A percentile compares a stretch with the other conserved stretches of the same genome.
These are phyloP conservation scores for Microctonus brassicae DNA, from an alignment of 2,888 invertebrate species.

Conservation along the genomic window DNA sequence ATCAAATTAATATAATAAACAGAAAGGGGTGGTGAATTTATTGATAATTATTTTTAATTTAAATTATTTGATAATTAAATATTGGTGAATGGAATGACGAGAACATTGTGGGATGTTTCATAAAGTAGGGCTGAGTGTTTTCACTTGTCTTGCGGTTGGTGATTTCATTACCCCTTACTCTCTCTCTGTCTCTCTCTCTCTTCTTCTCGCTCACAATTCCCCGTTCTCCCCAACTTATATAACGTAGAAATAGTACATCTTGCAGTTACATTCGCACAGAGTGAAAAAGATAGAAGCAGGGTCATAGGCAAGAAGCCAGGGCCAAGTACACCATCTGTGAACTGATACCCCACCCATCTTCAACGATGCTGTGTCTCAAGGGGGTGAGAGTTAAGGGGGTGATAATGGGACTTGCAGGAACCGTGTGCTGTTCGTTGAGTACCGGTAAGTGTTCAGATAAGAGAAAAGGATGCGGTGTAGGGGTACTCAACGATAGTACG, in stretches of 20 bases:
- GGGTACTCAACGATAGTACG: slow-evolving; percentile 39
- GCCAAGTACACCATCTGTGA: slow-evolving; percentile 43
- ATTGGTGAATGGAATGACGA: not conserved
- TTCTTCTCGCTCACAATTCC: too few species aligned
- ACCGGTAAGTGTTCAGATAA: slow-evolving; percentile 34
- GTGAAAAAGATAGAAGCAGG: slow-evolving; percentile 12
- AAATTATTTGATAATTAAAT: too few species aligned
- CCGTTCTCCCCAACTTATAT: too few species aligned
- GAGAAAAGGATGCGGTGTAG: slow-evolving; percentile 33
- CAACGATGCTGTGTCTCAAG: slow-evolving; percentile 39
- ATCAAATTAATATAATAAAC: too few species aligned
- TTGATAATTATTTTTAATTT: too few species aligned
- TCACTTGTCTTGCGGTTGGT: not conserved
- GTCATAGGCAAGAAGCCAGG: slow-evolving; percentile 34
- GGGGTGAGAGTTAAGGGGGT: slow-evolving; percentile 44
- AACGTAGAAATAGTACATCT: too few species aligned
- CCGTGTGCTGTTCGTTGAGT: slow-evolving; percentile 39
- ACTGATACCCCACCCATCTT: slow-evolving; percentile 31
- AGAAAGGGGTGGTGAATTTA: too few species aligned
- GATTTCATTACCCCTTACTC: not conserved
- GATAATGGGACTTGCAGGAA: slow-evolving; percentile 49
- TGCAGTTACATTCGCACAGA: not conserved
- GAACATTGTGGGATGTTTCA: not conserved
- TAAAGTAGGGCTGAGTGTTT: not conserved
- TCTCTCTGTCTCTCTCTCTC: not conserved